Evolutionary conservation across 1,140 invertebrate genomes (phyloP), one percentile per base, ranked within the genome.

Genomic region (Aphidius ervi): DNA sequence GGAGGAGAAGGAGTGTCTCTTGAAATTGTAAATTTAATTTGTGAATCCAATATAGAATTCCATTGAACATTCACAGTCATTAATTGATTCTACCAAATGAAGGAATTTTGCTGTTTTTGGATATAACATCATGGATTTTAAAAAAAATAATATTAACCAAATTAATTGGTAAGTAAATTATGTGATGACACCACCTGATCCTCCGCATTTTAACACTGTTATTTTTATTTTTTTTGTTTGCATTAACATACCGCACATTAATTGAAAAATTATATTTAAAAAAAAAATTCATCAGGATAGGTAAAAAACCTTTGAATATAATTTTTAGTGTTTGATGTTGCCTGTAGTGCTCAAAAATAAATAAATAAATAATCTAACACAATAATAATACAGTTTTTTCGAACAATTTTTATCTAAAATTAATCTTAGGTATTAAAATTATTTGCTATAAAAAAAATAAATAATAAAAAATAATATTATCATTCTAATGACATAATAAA

Each of bases 161-260:
- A 40, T 16, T 16, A 54, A 71, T 78, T 77, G 78, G 78, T 80
- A 76, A 80, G 78, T 80, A 80, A 76, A 68, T 68, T 63, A 64
- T 43, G 67, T 71, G 73, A 56, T 60, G 46, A 61, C 50, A 42
- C 42, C 59, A 65, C 52, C 61, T 63, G 54, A 49, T 55, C 40
- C 42, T 60, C 48, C 47, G 56, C 54, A 46, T 57, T 40, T 49
- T 43, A 46, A 55, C 41, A 4, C 56, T 31, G 1, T 31, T 20
- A 9, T 48, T 54, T 45, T 40, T 47, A 45, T 43, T 46, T 5
- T 10, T 49, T 45, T 37, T 43, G 40, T 31, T 49, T 23, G 20
- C 23, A 2, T 31, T 31, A 31, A 31, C 23, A 31, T 4, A 31
- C 23, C 23, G 23, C 23, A 20, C 7, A 9, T 47, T 47, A 9